Conservation (phyloP, 30 jellyfish, hydroid and myxozoan species). For the Chrysaora quinquecirrha region DNA sequence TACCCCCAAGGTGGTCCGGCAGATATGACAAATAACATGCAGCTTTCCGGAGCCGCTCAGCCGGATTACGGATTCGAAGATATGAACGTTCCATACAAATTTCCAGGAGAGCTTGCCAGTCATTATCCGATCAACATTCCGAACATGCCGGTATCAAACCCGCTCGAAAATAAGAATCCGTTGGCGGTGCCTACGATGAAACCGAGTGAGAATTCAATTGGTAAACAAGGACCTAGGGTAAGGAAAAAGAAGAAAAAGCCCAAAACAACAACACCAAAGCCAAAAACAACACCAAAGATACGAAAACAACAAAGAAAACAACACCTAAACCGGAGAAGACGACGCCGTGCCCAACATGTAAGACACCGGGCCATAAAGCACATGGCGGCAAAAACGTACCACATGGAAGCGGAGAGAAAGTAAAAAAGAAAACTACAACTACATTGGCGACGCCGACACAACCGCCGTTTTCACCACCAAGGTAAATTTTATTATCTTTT, state of each 20-base stretch:
- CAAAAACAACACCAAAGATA: not conserved
- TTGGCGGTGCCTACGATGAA: slow-evolving; percentile 50
- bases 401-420: slow-evolving; percentile 4
- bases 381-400: slow-evolving; percentile 64
- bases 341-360: slow-evolving; percentile 58
- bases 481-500: not conserved
- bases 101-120: slow-evolving; percentile 48
- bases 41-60: slow-evolving; percentile 22
- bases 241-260: slow-evolving; percentile 23
- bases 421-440: slow-evolving; percentile 41
- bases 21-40: not conserved
- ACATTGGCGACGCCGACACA: slow-evolving; percentile 8
- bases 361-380: too few species aligned
- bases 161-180: slow-evolving; percentile 22
- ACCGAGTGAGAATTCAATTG: slow-evolving; percentile 60
- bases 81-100: slow-evolving; percentile 11
- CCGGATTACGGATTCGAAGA: slow-evolving; percentile 8
- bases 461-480: not conserved
- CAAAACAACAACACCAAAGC: slow-evolving; percentile 2
- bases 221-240: slow-evolving; percentile 12
- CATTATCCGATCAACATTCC: slow-evolving; percentile 60
- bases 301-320: slow-evolving; percentile 13
- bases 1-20: not conserved
- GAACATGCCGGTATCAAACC: slow-evolving; percentile 60
- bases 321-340: slow-evolving; percentile 57